Percentiles rank a stretch among this genome's conserved stretches.
Evolutionary conservation across 2,113 vertebrate genomes (phyloP).

Genomic region (Tragelaphus strepsiceros): DNA sequence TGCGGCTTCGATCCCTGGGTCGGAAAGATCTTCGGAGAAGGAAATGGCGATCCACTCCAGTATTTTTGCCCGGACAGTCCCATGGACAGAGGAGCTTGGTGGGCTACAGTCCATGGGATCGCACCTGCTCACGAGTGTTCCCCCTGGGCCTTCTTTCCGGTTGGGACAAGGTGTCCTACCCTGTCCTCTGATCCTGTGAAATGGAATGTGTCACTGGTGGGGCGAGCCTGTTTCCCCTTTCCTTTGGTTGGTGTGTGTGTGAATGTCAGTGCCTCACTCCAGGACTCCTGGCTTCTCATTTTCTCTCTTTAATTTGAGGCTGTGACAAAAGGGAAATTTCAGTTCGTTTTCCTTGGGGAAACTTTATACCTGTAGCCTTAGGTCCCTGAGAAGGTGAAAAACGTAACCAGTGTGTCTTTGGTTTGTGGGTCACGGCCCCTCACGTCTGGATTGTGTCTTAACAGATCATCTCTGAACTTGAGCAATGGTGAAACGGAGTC

Average conservation of each 20-base stretch:
- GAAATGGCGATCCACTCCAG: not conserved
- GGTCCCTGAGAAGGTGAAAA: not conserved
- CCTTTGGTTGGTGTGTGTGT: not conserved
- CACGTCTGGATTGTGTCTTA: constrained; percentile 39
- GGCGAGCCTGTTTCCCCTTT: not conserved
- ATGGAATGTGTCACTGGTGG: accelerated
- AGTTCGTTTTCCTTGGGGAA: not conserved
- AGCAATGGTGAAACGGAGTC: constrained; percentile 98
- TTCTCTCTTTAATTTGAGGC: not conserved
- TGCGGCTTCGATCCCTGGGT: not conserved
- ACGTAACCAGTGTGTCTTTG: not conserved
- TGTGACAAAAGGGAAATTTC: not conserved
- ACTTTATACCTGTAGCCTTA: not conserved
- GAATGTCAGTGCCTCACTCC: not conserved
- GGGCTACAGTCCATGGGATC: not conserved
- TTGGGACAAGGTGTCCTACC: not conserved
- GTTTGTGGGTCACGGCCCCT: not conserved
- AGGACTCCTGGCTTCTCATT: not conserved
- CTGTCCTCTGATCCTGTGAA: not conserved
- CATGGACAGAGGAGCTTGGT: not conserved
- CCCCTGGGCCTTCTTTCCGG: not conserved
- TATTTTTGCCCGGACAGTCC: not conserved
- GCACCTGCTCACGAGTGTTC: not conserved
- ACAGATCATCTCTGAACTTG: constrained; percentile 88
- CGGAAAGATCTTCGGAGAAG: not conserved